Evolutionary conservation across 2,113 vertebrate genomes (phyloP).

Genomic region (Nicator chloris): DNA sequence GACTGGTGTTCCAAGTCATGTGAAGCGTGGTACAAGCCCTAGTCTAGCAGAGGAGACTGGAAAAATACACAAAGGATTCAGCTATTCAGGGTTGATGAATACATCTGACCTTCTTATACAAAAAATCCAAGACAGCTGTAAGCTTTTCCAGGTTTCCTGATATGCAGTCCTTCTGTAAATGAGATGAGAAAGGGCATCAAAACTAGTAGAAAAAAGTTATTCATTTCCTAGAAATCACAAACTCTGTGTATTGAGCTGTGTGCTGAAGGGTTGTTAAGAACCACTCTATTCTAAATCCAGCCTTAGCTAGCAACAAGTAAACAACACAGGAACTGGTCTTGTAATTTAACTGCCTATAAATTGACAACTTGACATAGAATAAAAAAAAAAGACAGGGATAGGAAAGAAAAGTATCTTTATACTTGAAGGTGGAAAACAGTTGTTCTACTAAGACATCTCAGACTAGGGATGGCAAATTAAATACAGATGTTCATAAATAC

Average conservation of each 20-base stretch:
- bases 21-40: neutral
- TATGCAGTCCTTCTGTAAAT: constrained; percentile 36
- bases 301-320: neutral
- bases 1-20: neutral
- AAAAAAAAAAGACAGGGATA: neutral
- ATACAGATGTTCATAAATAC: neutral
- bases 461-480: neutral
- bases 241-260: neutral
- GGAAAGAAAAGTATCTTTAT: neutral
- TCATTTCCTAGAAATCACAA: neutral
- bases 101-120: constrained; percentile 64
- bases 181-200: neutral
- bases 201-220: neutral
- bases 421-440: neutral
- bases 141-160: constrained; percentile 11
- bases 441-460: neutral
- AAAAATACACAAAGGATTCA: neutral
- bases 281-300: neutral
- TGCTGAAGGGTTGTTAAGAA: neutral
- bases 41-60: neutral
- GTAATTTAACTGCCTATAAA: neutral
- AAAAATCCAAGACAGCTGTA: constrained; percentile 55
- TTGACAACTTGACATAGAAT: neutral
- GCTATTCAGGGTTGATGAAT: neutral
- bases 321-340: neutral